phyloP scores from a whole-genome alignment of 1,140 invertebrate genomes.

The Pygmarrhopalites habei region DNA sequence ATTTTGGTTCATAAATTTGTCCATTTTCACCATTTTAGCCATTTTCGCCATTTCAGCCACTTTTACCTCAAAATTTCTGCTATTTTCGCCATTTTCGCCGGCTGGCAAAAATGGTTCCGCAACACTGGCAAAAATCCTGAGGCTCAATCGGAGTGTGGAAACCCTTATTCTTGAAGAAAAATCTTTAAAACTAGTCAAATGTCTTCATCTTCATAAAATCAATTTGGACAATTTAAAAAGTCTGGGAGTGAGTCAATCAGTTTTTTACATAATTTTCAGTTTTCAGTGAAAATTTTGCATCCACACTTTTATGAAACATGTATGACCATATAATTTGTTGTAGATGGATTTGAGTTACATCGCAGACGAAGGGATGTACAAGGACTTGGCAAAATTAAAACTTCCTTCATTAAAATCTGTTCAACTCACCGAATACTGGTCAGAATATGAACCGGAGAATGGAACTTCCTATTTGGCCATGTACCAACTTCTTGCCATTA shows the following conservation, averaged over 20 bases:
- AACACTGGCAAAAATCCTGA: background rate
- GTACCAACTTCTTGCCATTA: background rate
- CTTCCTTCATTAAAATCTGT: background rate
- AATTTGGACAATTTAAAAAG: background rate
- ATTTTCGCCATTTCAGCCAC: too few species aligned
- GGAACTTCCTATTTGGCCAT: background rate
- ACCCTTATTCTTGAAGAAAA: conserved; percentile 1
- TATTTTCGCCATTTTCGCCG: too few species aligned
- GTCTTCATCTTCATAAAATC: background rate
- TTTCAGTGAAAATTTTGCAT: background rate
- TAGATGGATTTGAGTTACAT: conserved; percentile 3
- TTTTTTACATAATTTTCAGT: background rate
- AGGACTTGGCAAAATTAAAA: background rate
- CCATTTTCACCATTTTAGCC: too few species aligned
- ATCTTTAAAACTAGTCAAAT: background rate
- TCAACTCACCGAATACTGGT: conserved; percentile 1
- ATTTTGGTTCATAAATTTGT: too few species aligned
- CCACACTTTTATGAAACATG: background rate
- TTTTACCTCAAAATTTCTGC: too few species aligned
- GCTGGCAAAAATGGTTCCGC: too few species aligned
- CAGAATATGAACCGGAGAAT: background rate
- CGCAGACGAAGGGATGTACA: background rate
- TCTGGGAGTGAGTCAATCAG: background rate
- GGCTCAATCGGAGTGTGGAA: background rate
- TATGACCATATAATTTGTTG: background rate